Conservation (phyloP, 2,113 vertebrate genomes). For the Salvelinus namaycush region DNA sequence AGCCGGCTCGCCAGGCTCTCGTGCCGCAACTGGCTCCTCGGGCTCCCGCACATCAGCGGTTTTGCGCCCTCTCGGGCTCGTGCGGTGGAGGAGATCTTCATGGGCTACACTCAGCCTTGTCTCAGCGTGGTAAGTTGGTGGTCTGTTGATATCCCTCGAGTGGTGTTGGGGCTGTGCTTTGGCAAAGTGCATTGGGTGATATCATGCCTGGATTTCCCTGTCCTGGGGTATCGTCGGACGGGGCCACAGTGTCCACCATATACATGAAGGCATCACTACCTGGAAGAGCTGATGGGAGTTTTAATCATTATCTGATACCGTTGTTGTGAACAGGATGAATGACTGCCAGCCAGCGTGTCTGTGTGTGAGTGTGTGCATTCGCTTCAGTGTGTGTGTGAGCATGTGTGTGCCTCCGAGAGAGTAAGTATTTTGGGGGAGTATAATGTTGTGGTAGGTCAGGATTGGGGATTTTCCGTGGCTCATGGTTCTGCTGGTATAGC, state of each 20-base stretch:
- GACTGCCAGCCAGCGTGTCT: not conserved
- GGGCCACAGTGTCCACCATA: not conserved
- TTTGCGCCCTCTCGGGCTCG: too few relatives aligned
- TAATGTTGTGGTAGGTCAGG: not conserved
- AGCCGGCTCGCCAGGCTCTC: too few relatives aligned
- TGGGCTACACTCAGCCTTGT: too few relatives aligned
- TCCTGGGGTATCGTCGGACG: too few relatives aligned
- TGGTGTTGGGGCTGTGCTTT: too few relatives aligned
- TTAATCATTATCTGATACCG: not conserved
- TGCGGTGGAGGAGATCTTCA: too few relatives aligned
- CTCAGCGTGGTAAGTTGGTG: too few relatives aligned
- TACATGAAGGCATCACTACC: not conserved
- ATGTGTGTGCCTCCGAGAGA: not conserved
- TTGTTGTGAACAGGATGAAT: not conserved
- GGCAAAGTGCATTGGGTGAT: too few relatives aligned
- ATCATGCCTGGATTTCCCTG: too few relatives aligned
- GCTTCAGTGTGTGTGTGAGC: not conserved
- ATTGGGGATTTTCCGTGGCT: not conserved
- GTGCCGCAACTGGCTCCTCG: too few relatives aligned
- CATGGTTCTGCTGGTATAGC: not conserved
- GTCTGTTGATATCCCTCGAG: too few relatives aligned
- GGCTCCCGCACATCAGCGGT: too few relatives aligned
- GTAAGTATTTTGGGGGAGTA: not conserved
- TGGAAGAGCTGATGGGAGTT: constrained; percentile 2
- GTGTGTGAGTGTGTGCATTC: not conserved